These are phyloP conservation scores for Malthinus seriepunctatus DNA, from an alignment of 2,888 invertebrate species.

Conservation along the genomic window DNA sequence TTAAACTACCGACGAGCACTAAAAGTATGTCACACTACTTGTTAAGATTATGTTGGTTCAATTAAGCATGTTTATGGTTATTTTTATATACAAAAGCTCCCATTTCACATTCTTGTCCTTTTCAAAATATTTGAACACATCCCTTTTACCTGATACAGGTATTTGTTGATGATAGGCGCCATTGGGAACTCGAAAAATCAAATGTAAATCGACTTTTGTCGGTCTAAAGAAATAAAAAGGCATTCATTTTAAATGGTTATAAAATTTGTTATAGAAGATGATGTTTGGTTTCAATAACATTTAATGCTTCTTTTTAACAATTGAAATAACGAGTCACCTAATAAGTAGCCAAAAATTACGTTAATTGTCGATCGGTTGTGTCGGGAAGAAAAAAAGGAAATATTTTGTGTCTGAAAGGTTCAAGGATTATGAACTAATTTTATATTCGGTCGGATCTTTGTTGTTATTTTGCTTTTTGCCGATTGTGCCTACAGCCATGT, in stretches of 20 bases:
- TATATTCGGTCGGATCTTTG: slow-evolving; percentile 3
- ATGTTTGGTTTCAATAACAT: slow-evolving; percentile 1
- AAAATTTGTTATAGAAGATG: neutral
- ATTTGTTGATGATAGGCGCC: slow-evolving; percentile 13
- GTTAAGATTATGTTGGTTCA: too few relatives aligned
- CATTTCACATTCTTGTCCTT: neutral
- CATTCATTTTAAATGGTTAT: too few relatives aligned
- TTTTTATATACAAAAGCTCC: neutral
- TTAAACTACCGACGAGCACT: too few relatives aligned
- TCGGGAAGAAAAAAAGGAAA: neutral
- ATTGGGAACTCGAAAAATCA: neutral
- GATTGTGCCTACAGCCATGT: slow-evolving; percentile 9
- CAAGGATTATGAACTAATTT: slow-evolving; percentile 21
- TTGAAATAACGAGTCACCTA: neutral
- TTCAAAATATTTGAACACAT: neutral
- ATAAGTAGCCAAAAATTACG: neutral
- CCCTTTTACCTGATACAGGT: slow-evolving; percentile 13
- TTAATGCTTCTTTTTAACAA: neutral
- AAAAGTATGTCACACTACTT: too few relatives aligned
- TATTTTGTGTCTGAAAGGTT: slow-evolving; percentile 1
- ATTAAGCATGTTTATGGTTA: neutral
- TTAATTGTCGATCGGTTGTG: neutral
- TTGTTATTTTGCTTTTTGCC: slow-evolving; percentile 18
- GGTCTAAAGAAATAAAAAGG: too few relatives aligned
- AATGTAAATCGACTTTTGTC: slow-evolving; percentile 14